phyloP scores from a whole-genome alignment of 2,888 invertebrate species.

The Hypena proboscidalis region DNA sequence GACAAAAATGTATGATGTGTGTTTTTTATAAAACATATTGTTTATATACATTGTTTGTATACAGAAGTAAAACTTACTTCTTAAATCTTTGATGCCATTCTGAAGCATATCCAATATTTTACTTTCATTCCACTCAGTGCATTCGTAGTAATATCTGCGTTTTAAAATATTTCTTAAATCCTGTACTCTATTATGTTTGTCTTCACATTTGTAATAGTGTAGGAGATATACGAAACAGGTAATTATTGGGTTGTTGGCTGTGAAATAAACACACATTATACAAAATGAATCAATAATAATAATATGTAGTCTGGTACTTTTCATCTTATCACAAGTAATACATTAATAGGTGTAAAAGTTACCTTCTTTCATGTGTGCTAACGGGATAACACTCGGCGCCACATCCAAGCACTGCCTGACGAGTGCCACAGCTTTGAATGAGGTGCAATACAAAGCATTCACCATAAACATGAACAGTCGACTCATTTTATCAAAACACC shows the following conservation, averaged over 20 bases:
- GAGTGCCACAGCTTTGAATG: slow-evolving; percentile 68
- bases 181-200: slow-evolving; percentile 60
- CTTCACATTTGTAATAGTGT: slow-evolving; percentile 75
- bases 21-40: too few species aligned
- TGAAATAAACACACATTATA: slow-evolving; percentile 42
- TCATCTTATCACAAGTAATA: too few species aligned
- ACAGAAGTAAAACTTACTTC: slow-evolving; percentile 51
- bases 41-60: too few species aligned
- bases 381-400: slow-evolving; percentile 72
- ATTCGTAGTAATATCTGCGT: slow-evolving; percentile 65
- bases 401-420: slow-evolving; percentile 74
- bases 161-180: slow-evolving; percentile 63
- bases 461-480: slow-evolving; percentile 69
- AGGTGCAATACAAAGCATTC: slow-evolving; percentile 78
- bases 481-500: slow-evolving; percentile 60
- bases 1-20: not conserved
- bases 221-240: slow-evolving; percentile 72
- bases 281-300: slow-evolving; percentile 3
- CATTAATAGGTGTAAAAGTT: slow-evolving; percentile 39
- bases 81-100: slow-evolving; percentile 57
- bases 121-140: slow-evolving; percentile 72
- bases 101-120: slow-evolving; percentile 69
- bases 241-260: slow-evolving; percentile 73
- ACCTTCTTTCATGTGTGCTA: slow-evolving; percentile 71
- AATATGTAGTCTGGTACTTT: too few species aligned